phyloP scores from a whole-genome alignment of 2,113 vertebrate genomes.

The Dicerorhinus sumatrensis region DNA sequence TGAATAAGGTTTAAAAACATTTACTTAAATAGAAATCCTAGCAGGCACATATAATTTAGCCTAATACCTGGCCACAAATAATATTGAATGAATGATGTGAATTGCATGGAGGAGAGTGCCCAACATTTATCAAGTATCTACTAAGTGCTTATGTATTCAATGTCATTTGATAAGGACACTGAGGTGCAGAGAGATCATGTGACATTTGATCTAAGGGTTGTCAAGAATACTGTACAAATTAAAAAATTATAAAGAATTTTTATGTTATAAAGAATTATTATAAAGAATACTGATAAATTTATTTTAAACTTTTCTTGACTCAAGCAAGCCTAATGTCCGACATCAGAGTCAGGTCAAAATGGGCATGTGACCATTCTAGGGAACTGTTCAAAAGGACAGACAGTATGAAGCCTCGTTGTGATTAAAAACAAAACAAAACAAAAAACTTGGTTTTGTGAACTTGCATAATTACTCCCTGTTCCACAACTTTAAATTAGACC shows the following conservation, averaged over 20 bases:
- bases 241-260: too few relatives aligned
- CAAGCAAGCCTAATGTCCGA: not conserved
- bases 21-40: not conserved
- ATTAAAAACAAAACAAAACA: not conserved
- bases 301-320: not conserved
- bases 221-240: not conserved
- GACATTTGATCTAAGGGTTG: not conserved
- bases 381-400: not conserved
- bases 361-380: not conserved
- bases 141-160: not conserved
- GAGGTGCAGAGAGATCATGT: not conserved
- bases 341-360: not conserved
- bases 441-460: not conserved
- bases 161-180: not conserved
- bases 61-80: not conserved
- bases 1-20: not conserved
- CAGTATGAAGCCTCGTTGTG: not conserved
- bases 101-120: not conserved
- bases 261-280: too few relatives aligned
- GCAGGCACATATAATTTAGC: not conserved
- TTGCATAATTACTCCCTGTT: not conserved
- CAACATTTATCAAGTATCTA: not conserved
- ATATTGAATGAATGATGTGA: not conserved
- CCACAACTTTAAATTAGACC: not conserved
- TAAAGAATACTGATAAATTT: not conserved